Evolutionary conservation across 2,113 vertebrate species (phyloP), one percentile per base, ranked within the genome.

Genomic region (Osmerus mordax): DNA sequence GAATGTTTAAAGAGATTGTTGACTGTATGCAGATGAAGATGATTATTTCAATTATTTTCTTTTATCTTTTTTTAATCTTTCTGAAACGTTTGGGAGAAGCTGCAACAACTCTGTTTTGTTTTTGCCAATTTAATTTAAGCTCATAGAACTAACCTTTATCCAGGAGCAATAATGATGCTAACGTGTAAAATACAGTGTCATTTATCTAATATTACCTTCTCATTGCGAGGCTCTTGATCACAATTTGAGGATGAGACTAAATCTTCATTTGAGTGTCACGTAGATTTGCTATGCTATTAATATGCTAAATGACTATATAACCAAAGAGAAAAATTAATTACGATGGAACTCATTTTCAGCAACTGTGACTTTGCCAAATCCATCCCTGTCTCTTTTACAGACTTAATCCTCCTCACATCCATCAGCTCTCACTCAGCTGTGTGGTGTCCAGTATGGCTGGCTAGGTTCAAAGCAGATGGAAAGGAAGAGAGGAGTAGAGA

Each of bases 101-200:
- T 15, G 4, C 59, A 3, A 62, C 23, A 25, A 47, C 63, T 28
- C 64, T 83, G 80, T 83, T 80, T 28, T 72, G 78, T 89, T 84
- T 81, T 0, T 58, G 23, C 9, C 28, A 3, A 53, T 72, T 73
- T 71, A 56, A 64, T 82, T 85, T 87, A 73, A 29, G 5, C 25
- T 28, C 23, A 18, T 9, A 62, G 60, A 25, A 62, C 58, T 60
- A 23, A 60, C 21, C 23, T 60, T 47, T 7, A 13, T 59, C 19
- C 58, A 60, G 58, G 58, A 25, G 23, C 58, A 23, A 60, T 19
- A 60, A 60, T 60, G 23, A 60, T 60, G 19, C 23, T 21, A 15
- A 60, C 21, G 23, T 60, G 58, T 23, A 23, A 23, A 19, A 60
- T 60, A 23, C n/a, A 59, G 13, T 59, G 56, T 18, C 18, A 11